Percentiles rank a stretch among this genome's conserved stretches.
Evolutionary conservation across 1,140 invertebrate genomes (phyloP).

Genomic region (Lepidostoma basale): DNA sequence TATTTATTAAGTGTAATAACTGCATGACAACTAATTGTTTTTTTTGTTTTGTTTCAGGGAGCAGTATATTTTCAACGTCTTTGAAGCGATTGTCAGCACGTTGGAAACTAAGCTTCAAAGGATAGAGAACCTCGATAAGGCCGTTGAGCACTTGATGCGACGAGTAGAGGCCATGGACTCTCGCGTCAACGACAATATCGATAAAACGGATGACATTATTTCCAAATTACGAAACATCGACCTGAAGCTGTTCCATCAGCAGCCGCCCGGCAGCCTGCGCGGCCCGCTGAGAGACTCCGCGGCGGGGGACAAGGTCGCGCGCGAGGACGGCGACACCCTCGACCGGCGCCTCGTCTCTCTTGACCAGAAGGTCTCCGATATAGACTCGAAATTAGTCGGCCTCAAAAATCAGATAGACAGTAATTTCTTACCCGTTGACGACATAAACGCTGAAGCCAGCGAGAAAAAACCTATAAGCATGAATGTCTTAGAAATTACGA

Average conservation of each 20-base stretch:
- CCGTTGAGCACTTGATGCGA: conserved; percentile 83
- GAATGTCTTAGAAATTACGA: conserved; percentile 79
- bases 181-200: conserved; percentile 79
- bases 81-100: conserved; percentile 86
- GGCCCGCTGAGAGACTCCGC: conserved; percentile 1
- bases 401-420: conserved; percentile 82
- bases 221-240: conserved; percentile 75
- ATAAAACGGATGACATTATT: conserved; percentile 82
- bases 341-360: conserved; percentile 70
- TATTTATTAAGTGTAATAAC: not conserved
- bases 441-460: conserved; percentile 82
- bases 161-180: conserved; percentile 80
- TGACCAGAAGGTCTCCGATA: conserved; percentile 81
- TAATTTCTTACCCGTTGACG: conserved; percentile 78
- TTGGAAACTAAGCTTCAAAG: conserved; percentile 84
- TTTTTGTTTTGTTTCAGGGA: conserved; percentile 71
- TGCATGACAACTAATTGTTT: not conserved
- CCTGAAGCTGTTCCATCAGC: conserved; percentile 69
- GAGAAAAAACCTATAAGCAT: conserved; percentile 83
- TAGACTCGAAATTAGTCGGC: conserved; percentile 77
- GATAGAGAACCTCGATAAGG: conserved; percentile 85
- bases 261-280: conserved; percentile 46
- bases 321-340: conserved; percentile 55
- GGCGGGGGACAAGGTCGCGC: conserved; percentile 44
- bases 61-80: conserved; percentile 85